phyloP scores from a whole-genome alignment of 2,113 vertebrate genomes.

The Bos taurus region DNA sequence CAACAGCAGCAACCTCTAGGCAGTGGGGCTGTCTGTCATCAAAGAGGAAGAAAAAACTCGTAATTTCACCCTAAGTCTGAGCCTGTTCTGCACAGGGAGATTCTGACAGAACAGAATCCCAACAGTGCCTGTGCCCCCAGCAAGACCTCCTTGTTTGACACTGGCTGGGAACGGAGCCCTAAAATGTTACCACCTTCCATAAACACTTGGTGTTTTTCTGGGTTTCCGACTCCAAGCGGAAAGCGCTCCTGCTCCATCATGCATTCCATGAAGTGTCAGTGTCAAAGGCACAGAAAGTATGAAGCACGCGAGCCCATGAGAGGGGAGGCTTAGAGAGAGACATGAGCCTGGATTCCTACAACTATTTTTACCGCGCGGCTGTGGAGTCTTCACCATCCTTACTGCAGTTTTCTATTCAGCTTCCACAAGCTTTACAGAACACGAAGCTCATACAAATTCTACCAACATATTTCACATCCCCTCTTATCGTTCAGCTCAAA shows the following conservation, averaged over 20 bases:
- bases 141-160: background rate
- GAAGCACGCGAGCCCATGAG: background rate
- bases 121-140: accelerated
- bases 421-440: background rate
- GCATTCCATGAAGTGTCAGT: background rate
- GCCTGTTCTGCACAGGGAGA: accelerated
- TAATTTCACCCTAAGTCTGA: background rate
- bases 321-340: background rate
- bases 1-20: background rate
- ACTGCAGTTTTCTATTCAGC: background rate
- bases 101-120: background rate
- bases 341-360: background rate
- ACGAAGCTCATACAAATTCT: conserved; percentile 11
- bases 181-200: conserved; percentile 53
- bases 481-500: conserved; percentile 47
- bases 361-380: background rate
- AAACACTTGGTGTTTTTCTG: conserved; percentile 40
- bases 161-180: conserved; percentile 44
- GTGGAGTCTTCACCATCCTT: background rate
- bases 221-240: background rate
- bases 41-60: background rate
- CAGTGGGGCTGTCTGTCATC: background rate
- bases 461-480: background rate
- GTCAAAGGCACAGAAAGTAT: background rate
- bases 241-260: background rate